Evolutionary conservation across 2,888 invertebrate species (phyloP).

Genomic region (Cerastis rubricosa): DNA sequence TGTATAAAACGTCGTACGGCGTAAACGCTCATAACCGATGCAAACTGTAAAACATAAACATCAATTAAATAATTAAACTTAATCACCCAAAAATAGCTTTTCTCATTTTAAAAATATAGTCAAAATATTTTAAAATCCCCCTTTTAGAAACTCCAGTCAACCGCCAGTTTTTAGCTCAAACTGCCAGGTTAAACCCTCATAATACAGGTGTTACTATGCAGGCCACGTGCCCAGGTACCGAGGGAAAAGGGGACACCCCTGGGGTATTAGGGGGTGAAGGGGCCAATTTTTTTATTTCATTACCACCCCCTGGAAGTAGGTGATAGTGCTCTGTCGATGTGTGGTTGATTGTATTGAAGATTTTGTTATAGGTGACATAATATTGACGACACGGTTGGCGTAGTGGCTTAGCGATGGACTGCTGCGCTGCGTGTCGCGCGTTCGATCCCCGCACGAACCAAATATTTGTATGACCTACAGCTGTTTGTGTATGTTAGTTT

Average conservation of each 20-base stretch:
- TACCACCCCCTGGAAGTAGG: slow-evolving; percentile 71
- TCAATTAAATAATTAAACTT: background rate
- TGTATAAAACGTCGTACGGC: too few relatives aligned
- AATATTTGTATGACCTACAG: too few relatives aligned
- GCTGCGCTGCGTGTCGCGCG: too few relatives aligned
- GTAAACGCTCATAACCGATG: too few relatives aligned
- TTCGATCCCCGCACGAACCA: too few relatives aligned
- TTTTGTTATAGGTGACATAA: background rate
- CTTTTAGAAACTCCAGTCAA: slow-evolving; percentile 17
- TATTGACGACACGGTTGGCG: too few relatives aligned
- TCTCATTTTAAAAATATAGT: background rate
- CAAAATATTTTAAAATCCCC: slow-evolving; percentile 8
- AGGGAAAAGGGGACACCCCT: slow-evolving; percentile 36
- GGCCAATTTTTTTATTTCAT: slow-evolving; percentile 74
- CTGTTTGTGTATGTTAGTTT: too few relatives aligned
- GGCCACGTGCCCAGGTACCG: slow-evolving; percentile 68
- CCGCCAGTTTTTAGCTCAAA: slow-evolving; percentile 23
- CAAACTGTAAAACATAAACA: background rate
- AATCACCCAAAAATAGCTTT: background rate
- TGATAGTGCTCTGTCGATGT: slow-evolving; percentile 64
- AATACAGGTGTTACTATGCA: slow-evolving; percentile 71
- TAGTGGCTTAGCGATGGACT: too few relatives aligned
- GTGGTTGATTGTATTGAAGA: slow-evolving; percentile 32
- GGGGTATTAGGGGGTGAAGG: slow-evolving; percentile 36
- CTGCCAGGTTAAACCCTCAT: slow-evolving; percentile 42